Conservation (phyloP, 2,797 vertebrate species). For the Harpagifer antarcticus region DNA sequence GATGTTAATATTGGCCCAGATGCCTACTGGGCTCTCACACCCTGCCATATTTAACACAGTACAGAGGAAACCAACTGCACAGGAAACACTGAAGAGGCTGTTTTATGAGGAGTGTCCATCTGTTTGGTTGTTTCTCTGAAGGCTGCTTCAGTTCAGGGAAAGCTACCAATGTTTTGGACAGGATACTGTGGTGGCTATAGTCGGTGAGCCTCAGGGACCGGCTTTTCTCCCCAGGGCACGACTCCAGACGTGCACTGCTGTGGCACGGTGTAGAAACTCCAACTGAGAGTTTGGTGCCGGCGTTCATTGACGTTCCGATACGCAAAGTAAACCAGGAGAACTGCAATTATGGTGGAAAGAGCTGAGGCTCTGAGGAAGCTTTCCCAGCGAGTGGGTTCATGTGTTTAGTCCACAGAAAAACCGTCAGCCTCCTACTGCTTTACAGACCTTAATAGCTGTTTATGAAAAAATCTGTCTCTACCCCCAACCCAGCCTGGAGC, state of each 20-base stretch:
- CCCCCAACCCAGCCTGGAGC: constrained; percentile 54
- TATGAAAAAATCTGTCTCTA: constrained; percentile 51
- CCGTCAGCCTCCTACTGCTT: constrained; percentile 61
- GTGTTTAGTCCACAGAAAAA: constrained; percentile 73
- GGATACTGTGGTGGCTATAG: constrained; percentile 72
- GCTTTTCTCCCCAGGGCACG: constrained; percentile 57
- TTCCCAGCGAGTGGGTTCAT: constrained; percentile 73
- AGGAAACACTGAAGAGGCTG: constrained; percentile 51
- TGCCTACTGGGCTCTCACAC: constrained; percentile 2
- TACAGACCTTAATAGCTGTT: constrained; percentile 70
- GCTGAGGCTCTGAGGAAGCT: constrained; percentile 64
- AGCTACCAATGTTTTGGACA: constrained; percentile 66
- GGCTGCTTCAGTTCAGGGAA: constrained; percentile 58
- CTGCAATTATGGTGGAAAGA: constrained; percentile 81
- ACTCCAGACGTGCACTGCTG: constrained; percentile 47
- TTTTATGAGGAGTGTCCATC: constrained; percentile 57
- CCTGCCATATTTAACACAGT: constrained; percentile 33
- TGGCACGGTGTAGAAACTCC: constrained; percentile 40
- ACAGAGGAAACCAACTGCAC: constrained; percentile 36
- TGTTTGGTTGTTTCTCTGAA: constrained; percentile 62
- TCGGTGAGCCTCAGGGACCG: constrained; percentile 62
- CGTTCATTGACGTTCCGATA: constrained; percentile 59
- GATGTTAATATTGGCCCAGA: not conserved
- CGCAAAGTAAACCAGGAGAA: constrained; percentile 65
- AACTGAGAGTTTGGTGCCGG: constrained; percentile 51